phyloP scores from a whole-genome alignment of 2,113 vertebrate genomes.

The Crotalus horridus region DNA sequence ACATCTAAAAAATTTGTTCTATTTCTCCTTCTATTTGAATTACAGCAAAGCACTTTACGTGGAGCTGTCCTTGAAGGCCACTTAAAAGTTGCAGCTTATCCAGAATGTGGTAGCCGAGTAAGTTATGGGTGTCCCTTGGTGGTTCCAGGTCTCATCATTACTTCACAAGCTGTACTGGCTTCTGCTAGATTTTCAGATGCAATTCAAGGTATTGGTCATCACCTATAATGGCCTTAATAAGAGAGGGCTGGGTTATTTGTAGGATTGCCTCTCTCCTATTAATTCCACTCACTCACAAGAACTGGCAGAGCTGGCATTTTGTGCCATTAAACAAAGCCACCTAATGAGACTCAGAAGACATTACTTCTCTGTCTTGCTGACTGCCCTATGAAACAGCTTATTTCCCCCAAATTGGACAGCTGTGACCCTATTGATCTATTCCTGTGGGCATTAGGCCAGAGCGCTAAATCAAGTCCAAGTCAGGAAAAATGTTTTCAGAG shows the following conservation, averaged over 20 bases:
- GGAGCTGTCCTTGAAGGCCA: background rate
- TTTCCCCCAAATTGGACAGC: background rate
- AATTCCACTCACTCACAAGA: background rate
- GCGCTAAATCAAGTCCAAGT: background rate
- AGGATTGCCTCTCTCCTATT: background rate
- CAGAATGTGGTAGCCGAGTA: background rate
- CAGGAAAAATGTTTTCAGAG: background rate
- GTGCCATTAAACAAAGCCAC: background rate
- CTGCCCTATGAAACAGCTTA: background rate
- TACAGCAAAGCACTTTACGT: background rate
- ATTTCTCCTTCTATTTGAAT: background rate
- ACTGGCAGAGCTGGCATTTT: background rate
- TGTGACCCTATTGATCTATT: background rate
- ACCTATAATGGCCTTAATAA: background rate
- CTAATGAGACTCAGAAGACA: background rate
- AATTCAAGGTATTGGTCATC: background rate
- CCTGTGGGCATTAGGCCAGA: background rate
- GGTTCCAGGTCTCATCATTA: background rate
- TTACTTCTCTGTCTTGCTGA: background rate
- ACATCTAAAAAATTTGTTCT: background rate
- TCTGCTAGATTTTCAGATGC: background rate
- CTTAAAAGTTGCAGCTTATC: background rate
- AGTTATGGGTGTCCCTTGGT: background rate
- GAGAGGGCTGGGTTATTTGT: background rate
- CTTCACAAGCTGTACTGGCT: background rate